Conservation (phyloP, 1,140 invertebrate species). For the Drosophila kepulauana region DNA sequence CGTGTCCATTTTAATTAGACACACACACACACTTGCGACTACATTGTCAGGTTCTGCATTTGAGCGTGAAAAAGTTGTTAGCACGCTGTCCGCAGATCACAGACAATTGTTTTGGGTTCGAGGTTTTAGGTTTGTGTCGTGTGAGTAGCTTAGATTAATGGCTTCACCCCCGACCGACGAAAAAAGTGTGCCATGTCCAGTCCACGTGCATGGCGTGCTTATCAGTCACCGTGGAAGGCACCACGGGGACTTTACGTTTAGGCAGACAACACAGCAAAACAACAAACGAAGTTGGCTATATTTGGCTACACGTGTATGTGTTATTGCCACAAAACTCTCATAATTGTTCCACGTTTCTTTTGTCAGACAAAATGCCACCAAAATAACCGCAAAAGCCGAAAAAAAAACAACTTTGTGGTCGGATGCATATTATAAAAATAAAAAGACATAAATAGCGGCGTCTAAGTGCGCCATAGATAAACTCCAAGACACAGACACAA, state of each 20-base stretch:
- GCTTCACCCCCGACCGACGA: neutral
- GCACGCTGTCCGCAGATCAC: conserved; percentile 34
- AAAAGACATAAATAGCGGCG: conserved; percentile 72
- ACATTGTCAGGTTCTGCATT: conserved; percentile 5
- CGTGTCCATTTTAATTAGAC: conserved; percentile 67
- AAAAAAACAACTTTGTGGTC: conserved; percentile 7
- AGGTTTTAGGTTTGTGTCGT: neutral
- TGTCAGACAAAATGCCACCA: conserved; percentile 17
- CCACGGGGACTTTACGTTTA: neutral
- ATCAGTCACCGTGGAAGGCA: conserved; percentile 26
- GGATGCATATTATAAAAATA: conserved; percentile 58
- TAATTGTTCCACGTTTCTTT: conserved; percentile 28
- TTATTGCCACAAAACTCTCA: conserved; percentile 30
- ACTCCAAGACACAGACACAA: conserved; percentile 46
- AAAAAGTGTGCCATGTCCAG: conserved; percentile 50
- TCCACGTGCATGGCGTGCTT: conserved; percentile 55
- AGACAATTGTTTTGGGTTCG: conserved; percentile 18
- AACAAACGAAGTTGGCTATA: neutral
- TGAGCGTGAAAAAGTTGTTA: conserved; percentile 43
- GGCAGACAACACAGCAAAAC: neutral
- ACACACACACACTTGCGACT: conserved; percentile 13
- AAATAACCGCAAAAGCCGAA: conserved; percentile 27
- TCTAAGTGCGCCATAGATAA: conserved; percentile 75
- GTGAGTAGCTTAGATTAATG: conserved; percentile 44
- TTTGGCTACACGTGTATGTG: conserved; percentile 9